A percentile compares a stretch with the other conserved stretches of the same genome.
Evolutionary conservation across 2,888 invertebrate genomes (phyloP).

Genomic region (Trachelus tabidus): DNA sequence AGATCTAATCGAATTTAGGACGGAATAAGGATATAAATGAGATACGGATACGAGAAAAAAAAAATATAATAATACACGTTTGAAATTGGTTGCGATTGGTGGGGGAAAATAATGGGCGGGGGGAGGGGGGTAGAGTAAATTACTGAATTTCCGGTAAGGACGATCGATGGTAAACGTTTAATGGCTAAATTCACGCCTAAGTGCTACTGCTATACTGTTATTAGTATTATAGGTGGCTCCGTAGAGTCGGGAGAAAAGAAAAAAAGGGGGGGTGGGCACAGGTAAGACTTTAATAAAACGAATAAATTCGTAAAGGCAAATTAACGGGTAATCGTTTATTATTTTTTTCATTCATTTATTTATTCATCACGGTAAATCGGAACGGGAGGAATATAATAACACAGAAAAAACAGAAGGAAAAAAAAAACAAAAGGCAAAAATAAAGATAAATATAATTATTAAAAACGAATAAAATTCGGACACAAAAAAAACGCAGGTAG

Average conservation of each 20-base stretch:
- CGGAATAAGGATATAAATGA: neutral
- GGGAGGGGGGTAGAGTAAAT: neutral
- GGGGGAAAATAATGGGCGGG: neutral
- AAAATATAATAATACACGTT: neutral
- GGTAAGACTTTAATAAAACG: neutral
- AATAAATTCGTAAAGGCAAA: neutral
- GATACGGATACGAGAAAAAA: neutral
- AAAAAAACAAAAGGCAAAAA: neutral
- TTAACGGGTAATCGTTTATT: neutral
- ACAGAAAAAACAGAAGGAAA: conserved; percentile 12
- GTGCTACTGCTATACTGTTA: neutral
- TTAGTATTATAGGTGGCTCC: neutral
- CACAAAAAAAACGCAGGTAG: neutral
- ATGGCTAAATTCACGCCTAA: neutral
- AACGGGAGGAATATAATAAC: neutral
- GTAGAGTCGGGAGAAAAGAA: neutral
- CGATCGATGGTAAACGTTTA: neutral
- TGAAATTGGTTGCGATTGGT: neutral
- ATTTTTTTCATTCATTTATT: neutral
- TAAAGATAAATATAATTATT: conserved; percentile 3
- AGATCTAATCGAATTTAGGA: neutral
- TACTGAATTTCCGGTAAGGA: neutral
- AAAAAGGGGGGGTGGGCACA: too few relatives aligned
- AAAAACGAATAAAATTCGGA: neutral
- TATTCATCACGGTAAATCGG: neutral